phyloP scores from a whole-genome alignment of 2,113 vertebrate species.

The Lontra canadensis region DNA sequence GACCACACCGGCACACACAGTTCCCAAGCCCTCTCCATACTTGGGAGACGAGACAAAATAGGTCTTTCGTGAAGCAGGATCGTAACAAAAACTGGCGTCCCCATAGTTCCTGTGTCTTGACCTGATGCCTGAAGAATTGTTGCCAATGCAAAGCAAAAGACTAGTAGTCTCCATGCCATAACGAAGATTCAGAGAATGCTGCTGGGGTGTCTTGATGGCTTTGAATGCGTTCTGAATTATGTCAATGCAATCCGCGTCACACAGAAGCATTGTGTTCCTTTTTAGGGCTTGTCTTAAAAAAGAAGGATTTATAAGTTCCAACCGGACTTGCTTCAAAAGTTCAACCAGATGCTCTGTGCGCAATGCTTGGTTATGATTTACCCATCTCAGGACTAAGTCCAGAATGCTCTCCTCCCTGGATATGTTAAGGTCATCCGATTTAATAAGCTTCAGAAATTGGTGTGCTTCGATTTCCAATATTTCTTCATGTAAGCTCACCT shows the following conservation, averaged over 20 bases:
- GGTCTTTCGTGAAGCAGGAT: conserved; percentile 88
- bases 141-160: conserved; percentile 95
- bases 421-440: conserved; percentile 96
- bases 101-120: conserved; percentile 91
- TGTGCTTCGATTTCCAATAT: conserved; percentile 93
- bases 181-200: conserved; percentile 88
- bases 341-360: conserved; percentile 87
- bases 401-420: conserved; percentile 94
- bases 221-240: conserved; percentile 85
- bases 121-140: conserved; percentile 91
- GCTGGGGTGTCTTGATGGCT: conserved; percentile 82
- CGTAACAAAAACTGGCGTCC: conserved; percentile 95
- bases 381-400: conserved; percentile 95
- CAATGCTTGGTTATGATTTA: conserved; percentile 84
- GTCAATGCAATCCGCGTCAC: conserved; percentile 87
- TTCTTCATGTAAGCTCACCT: conserved; percentile 94
- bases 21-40: conserved; percentile 93
- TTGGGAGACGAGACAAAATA: conserved; percentile 96
- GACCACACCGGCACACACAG: conserved; percentile 92
- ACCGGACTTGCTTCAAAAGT: conserved; percentile 92
- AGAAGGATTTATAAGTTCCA: conserved; percentile 89
- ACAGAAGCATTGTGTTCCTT: conserved; percentile 91
- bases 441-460: conserved; percentile 90
- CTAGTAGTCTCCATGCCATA: conserved; percentile 98
- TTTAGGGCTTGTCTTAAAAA: conserved; percentile 90